These are phyloP conservation scores for Fulica atra DNA, from an alignment of 2,113 vertebrate genomes.

Conservation along the genomic window DNA sequence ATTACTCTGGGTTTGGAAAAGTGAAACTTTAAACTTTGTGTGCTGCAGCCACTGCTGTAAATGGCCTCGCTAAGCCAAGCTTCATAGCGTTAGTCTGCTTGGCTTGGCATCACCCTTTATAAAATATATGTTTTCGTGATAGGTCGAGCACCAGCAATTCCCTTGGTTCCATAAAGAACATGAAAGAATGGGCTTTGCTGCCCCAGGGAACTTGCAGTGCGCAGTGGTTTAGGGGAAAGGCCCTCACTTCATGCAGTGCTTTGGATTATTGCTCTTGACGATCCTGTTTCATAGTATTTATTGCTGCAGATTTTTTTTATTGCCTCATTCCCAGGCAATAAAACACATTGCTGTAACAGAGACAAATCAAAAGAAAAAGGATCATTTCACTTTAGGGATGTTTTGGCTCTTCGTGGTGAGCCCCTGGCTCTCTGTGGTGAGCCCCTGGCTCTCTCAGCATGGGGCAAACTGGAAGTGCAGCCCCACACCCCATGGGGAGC, in stretches of 20 bases:
- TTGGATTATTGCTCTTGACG: constrained; percentile 14
- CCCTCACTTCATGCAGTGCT: background rate
- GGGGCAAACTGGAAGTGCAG: background rate
- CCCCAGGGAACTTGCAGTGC: background rate
- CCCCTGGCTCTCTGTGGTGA: background rate
- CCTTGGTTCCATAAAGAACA: background rate
- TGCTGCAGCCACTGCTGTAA: background rate
- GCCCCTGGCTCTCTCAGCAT: background rate
- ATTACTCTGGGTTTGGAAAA: background rate
- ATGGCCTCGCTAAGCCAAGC: background rate
- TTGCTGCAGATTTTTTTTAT: background rate
- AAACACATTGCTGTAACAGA: constrained; percentile 3
- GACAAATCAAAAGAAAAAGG: constrained; percentile 20
- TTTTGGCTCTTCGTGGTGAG: background rate
- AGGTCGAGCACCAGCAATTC: background rate
- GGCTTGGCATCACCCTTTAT: background rate
- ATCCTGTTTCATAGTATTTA: constrained; percentile 32
- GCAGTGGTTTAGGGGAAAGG: background rate
- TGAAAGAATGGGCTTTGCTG: background rate
- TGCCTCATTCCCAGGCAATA: constrained; percentile 35
- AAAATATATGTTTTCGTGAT: background rate
- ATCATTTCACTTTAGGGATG: background rate
- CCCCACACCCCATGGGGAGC: rapidly evolving
- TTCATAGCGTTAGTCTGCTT: background rate
- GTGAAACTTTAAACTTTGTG: background rate